Evolutionary conservation across 2,888 invertebrate species (phyloP).

Genomic region (Dendrolimus pini): DNA sequence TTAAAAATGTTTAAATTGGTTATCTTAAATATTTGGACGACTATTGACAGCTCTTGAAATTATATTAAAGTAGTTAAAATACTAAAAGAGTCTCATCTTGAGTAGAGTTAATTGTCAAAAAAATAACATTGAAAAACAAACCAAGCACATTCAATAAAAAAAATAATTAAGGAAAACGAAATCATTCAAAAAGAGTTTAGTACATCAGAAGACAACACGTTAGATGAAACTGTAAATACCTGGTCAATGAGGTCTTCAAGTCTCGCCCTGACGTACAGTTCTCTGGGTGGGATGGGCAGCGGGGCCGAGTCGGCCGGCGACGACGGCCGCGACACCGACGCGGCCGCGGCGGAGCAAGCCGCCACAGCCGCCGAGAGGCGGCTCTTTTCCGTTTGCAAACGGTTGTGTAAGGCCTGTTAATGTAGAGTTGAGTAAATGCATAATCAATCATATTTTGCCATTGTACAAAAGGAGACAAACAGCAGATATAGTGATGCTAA

Average conservation of each 20-base stretch:
- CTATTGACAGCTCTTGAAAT: too few relatives aligned
- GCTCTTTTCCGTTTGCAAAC: slow-evolving; percentile 91
- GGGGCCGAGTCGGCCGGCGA: slow-evolving; percentile 92
- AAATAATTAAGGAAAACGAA: not conserved
- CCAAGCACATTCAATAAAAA: too few relatives aligned
- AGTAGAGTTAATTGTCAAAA: too few relatives aligned
- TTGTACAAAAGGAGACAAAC: too few relatives aligned
- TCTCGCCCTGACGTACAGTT: slow-evolving; percentile 88
- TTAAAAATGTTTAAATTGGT: too few relatives aligned
- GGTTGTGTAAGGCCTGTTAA: slow-evolving; percentile 82
- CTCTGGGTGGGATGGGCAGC: slow-evolving; percentile 89
- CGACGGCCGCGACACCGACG: slow-evolving; percentile 92
- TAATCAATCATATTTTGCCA: too few relatives aligned
- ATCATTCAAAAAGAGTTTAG: slow-evolving; percentile 6
- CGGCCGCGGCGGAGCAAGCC: slow-evolving; percentile 94
- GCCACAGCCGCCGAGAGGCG: slow-evolving; percentile 91
- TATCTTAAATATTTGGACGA: too few relatives aligned
- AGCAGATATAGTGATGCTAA: too few relatives aligned
- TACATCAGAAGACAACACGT: slow-evolving; percentile 31
- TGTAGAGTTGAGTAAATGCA: too few relatives aligned
- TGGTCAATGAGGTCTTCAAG: slow-evolving; percentile 95
- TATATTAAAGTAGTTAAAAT: too few relatives aligned
- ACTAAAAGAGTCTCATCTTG: too few relatives aligned
- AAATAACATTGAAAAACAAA: too few relatives aligned
- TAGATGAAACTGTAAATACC: slow-evolving; percentile 71